Conservation (phyloP, 2,888 invertebrate genomes). For the Synanthedon myopaeformis region DNA sequence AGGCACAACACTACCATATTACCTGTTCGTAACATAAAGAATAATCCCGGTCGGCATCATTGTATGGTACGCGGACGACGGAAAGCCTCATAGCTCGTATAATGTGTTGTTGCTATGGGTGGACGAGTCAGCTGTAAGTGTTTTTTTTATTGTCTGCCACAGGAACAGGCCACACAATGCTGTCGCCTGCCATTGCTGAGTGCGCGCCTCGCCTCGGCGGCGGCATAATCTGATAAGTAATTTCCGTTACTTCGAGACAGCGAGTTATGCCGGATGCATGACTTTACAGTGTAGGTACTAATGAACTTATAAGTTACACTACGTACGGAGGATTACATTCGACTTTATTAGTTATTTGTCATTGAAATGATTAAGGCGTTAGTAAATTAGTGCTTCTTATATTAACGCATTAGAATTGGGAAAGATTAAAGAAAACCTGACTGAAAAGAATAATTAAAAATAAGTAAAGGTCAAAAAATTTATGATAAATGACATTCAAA, state of each 20-base stretch:
- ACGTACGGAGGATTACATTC: no score
- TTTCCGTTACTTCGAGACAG: conserved; percentile 50
- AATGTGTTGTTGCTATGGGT: conserved; percentile 31
- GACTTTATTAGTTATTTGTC: no score
- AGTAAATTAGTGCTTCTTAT: no score
- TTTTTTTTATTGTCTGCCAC: conserved; percentile 20
- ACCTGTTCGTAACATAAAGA: conserved; percentile 58
- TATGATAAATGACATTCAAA: no score
- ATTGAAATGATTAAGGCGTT: no score
- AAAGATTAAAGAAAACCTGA: no score
- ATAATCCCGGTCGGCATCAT: conserved; percentile 55
- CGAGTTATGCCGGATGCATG: conserved; percentile 23
- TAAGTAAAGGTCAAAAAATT: no score
- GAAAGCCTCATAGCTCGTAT: conserved; percentile 42
- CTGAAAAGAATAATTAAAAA: no score
- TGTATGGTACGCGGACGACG: conserved; percentile 44
- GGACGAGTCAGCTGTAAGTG: conserved; percentile 29
- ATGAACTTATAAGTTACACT: no score
- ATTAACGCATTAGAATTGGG: no score
- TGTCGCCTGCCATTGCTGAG: conserved; percentile 18
- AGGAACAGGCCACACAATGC: conserved; percentile 7
- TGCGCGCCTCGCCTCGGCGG: conserved; percentile 16
- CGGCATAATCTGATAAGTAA: conserved; percentile 54
- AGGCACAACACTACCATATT: conserved; percentile 40
- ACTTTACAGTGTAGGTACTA: conserved; percentile 3